Evolutionary conservation across 2,113 vertebrate species (phyloP).

Genomic region (Mixornis gularis): DNA sequence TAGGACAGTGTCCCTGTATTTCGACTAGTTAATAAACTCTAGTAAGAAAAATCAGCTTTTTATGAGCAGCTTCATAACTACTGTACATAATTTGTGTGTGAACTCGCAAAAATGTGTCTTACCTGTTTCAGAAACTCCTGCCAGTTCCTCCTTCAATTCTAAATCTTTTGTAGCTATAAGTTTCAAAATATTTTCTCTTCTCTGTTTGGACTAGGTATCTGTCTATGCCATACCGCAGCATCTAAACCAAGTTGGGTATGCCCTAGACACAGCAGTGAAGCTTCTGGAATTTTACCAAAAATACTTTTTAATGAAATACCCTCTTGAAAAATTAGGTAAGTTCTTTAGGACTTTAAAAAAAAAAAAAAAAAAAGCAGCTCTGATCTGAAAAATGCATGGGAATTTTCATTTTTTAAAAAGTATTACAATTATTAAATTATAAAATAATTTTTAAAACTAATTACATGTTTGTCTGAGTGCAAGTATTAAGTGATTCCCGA

Average conservation of each 20-base stretch:
- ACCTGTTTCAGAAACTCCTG: neutral
- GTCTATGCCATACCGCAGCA: slow-evolving; percentile 85
- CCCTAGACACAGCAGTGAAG: slow-evolving; percentile 77
- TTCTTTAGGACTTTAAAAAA: neutral
- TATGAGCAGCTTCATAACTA: neutral
- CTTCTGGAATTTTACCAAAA: slow-evolving; percentile 86
- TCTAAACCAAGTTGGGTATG: slow-evolving; percentile 77
- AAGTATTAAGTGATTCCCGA: neutral
- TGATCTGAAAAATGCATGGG: neutral
- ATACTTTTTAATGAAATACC: slow-evolving; percentile 84
- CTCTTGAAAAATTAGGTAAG: slow-evolving; percentile 90
- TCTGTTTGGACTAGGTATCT: slow-evolving; percentile 77
- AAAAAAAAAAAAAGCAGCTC: neutral
- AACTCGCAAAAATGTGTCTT: neutral
- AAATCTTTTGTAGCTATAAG: neutral
- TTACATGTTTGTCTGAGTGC: neutral
- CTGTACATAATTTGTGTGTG: neutral
- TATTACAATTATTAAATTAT: neutral
- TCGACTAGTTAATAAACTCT: neutral
- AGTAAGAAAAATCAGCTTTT: neutral
- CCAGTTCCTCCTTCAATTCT: neutral
- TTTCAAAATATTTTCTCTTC: neutral
- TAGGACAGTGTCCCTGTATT: neutral
- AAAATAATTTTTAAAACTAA: neutral
- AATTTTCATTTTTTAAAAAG: neutral